Evolutionary conservation across 2,797 vertebrate genomes (phyloP), one percentile per base, ranked within the genome.

Genomic region (Aphelocoma californica): DNA sequence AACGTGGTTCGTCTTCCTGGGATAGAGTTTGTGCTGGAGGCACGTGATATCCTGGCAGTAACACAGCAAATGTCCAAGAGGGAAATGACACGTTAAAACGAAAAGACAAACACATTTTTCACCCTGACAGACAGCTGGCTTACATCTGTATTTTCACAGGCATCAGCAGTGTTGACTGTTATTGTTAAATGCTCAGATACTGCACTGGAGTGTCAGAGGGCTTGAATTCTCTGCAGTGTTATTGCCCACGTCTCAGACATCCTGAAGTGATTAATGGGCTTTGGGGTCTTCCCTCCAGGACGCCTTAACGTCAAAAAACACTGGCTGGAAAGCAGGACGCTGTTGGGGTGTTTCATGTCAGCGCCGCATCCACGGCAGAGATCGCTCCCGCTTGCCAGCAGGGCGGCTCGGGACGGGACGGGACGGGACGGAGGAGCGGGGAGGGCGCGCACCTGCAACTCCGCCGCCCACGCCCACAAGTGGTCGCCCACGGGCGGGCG

Each of bases 51-150:
- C 71, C 91, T 96, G 96, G 95, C 95, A 93, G 67, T 47, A 84
- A 92, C 48, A 42, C 56, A 90, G 70, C 77, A 79, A 95, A 95
- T 10, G 91, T 95, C 95, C 94, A 95, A 95, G 93, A 92, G 95
- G 96, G 96, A 97, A 96, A 95, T 93, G 94, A 95, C 96, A 96
- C 34, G 42, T 96, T 96, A 95, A 90, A 97, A 94, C 5, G 10
- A 95, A 95, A 96, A 95, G 96, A 96, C 90, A 97, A 96, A 96
- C 93, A 95, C 96, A 97, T 97, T 97, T 96, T 94, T 96, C 96
- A 96, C 94, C 83, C 94, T 96, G 96, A 96, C 95, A 96, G 96
- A 96, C 96, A 97, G 96, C 96, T 97, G 96, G 96, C 90, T 93
- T 95, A 82, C 96, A 97, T 94, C 96, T 97, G 96, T 95, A 95